A percentile compares a stretch with the other conserved stretches of the same genome.
Evolutionary conservation across 30 jellyfish, hydroid and myxozoan species (phyloP).

Genomic region (Cassiopea xamachana): DNA sequence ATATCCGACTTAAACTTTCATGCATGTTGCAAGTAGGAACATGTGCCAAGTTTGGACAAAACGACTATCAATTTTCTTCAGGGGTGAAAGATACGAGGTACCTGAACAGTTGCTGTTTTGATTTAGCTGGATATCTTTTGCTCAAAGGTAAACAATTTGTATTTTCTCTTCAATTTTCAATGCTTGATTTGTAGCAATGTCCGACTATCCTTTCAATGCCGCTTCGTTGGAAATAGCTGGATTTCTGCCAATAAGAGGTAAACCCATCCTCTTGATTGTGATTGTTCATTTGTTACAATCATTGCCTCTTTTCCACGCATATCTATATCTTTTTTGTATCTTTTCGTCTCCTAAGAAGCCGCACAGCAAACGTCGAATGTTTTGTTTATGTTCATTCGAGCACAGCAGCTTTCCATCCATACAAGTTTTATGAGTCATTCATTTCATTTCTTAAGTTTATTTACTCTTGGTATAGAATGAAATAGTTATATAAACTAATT

Average conservation of each 20-base stretch:
- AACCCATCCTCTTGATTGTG: neutral
- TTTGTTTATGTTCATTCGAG: too few relatives aligned
- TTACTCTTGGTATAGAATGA: too few relatives aligned
- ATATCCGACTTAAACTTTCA: too few relatives aligned
- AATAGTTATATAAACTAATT: too few relatives aligned
- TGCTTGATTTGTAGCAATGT: neutral
- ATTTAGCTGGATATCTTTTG: slow-evolving; percentile 90
- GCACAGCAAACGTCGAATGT: too few relatives aligned
- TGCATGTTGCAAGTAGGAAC: neutral
- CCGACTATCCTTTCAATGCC: slow-evolving; percentile 82
- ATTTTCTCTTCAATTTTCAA: neutral
- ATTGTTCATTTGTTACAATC: too few relatives aligned
- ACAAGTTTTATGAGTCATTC: too few relatives aligned
- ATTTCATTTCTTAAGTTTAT: too few relatives aligned
- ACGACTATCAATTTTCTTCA: slow-evolving; percentile 11
- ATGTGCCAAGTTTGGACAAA: neutral
- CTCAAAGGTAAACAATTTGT: slow-evolving; percentile 77
- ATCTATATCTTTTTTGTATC: too few relatives aligned
- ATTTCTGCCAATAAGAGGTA: slow-evolving; percentile 91
- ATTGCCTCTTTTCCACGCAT: too few relatives aligned
- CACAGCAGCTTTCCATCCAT: too few relatives aligned
- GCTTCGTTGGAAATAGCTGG: slow-evolving; percentile 92
- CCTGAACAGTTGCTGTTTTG: slow-evolving; percentile 95
- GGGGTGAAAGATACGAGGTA: slow-evolving; percentile 85
- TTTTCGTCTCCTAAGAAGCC: too few relatives aligned